phyloP scores from a whole-genome alignment of 2,797 vertebrate species.

The Lycodopsis pacificus region DNA sequence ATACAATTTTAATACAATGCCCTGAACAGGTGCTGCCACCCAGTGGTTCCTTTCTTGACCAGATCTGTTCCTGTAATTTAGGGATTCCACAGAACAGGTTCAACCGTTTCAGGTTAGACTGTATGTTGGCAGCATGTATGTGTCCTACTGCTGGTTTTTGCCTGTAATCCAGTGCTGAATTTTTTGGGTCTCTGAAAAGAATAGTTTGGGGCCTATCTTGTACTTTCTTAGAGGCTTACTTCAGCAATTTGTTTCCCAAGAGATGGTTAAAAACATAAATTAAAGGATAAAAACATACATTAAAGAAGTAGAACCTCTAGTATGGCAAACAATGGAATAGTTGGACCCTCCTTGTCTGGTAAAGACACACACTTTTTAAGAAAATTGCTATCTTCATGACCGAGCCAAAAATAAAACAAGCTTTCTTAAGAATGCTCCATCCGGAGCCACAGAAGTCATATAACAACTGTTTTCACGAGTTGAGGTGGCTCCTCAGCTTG shows the following conservation, averaged over 20 bases:
- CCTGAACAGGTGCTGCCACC: conserved; percentile 60
- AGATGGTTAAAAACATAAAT: not conserved
- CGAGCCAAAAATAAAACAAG: not conserved
- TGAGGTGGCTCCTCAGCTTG: not conserved
- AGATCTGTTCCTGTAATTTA: not conserved
- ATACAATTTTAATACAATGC: not conserved
- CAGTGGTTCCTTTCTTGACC: conserved; percentile 30
- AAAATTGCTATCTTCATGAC: not conserved
- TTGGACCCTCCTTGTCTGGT: not conserved
- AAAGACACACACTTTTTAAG: not conserved
- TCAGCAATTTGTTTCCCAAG: not conserved
- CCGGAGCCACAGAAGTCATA: not conserved
- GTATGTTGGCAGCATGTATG: not conserved
- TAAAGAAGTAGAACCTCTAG: not conserved
- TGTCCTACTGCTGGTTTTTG: not conserved
- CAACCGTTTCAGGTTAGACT: not conserved
- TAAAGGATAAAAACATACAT: not conserved
- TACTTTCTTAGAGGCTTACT: not conserved
- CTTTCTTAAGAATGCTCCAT: not conserved
- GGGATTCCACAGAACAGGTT: not conserved
- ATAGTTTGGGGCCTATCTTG: not conserved
- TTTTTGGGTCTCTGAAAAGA: not conserved
- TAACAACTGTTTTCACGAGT: not conserved
- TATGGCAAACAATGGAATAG: not conserved
- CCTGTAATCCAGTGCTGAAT: not conserved